A percentile compares a stretch with the other conserved stretches of the same genome.
Evolutionary conservation across 30 jellyfish, hydroid and myxozoan species (phyloP).

Genomic region (Hydractinia symbiolongicarpus): DNA sequence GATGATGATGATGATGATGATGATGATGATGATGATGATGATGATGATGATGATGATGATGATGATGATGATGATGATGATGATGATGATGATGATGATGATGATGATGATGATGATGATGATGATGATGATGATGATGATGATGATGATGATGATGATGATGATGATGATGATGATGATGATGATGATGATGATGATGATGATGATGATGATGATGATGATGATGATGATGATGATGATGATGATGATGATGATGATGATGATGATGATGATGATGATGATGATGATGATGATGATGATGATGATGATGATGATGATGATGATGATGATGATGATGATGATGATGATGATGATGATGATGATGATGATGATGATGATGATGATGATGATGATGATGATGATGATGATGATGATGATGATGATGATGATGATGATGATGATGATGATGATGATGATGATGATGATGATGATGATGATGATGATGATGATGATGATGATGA

Average conservation of each 20-base stretch:
- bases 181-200: constrained; percentile 12
- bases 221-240: constrained; percentile 26
- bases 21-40: constrained; percentile 30
- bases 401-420: constrained; percentile 26
- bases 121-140: constrained; percentile 12
- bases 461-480: constrained; percentile 26
- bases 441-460: constrained; percentile 27
- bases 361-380: constrained; percentile 28
- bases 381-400: constrained; percentile 30
- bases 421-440: constrained; percentile 30
- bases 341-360: constrained; percentile 23
- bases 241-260: constrained; percentile 12
- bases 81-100: constrained; percentile 30
- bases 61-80: constrained; percentile 12
- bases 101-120: constrained; percentile 26
- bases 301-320: constrained; percentile 30
- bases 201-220: constrained; percentile 30
- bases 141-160: constrained; percentile 30
- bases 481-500: too few species aligned
- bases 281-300: constrained; percentile 26
- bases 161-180: constrained; percentile 26
- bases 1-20: constrained; percentile 12
- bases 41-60: constrained; percentile 26
- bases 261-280: constrained; percentile 30
- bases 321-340: constrained; percentile 30